These are phyloP conservation scores for Wiebesia pumilae DNA, from an alignment of 1,140 invertebrate species.

Conservation along the genomic window DNA sequence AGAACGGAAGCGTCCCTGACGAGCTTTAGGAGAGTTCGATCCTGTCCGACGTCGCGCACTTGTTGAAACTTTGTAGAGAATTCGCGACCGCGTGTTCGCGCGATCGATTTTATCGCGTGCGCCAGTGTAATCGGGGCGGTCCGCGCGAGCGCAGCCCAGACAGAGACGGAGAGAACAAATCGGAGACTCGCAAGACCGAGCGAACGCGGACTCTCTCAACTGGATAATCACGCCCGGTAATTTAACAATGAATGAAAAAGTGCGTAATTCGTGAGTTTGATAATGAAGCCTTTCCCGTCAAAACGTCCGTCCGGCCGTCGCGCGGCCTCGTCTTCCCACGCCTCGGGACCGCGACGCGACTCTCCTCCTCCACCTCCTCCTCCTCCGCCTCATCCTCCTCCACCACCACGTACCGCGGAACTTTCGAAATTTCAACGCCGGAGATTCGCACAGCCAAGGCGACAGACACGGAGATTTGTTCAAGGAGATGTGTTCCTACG, in stretches of 20 bases:
- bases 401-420: background rate
- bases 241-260: slow-evolving; percentile 63
- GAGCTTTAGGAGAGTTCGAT: too few species aligned
- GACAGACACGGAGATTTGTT: slow-evolving; percentile 42
- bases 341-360: slow-evolving; percentile 7
- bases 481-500: background rate
- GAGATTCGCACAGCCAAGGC: slow-evolving; percentile 35
- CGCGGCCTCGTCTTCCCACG: slow-evolving; percentile 58
- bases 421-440: slow-evolving; percentile 46
- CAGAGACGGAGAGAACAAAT: slow-evolving; percentile 31
- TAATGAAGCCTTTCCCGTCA: slow-evolving; percentile 57
- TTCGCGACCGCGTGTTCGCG: too few species aligned
- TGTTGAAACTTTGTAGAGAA: too few species aligned
- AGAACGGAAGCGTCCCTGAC: too few species aligned
- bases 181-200: slow-evolving; percentile 47
- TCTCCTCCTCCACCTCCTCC: background rate
- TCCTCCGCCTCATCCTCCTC: background rate
- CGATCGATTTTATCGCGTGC: background rate
- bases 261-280: slow-evolving; percentile 57
- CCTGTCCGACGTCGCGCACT: background rate
- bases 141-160: background rate
- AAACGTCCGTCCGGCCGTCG: slow-evolving; percentile 49
- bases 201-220: slow-evolving; percentile 52
- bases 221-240: slow-evolving; percentile 57
- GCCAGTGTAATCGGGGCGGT: background rate